Conservation (phyloP, 2,113 vertebrate species). For the Nothoprocta pentlandii region DNA sequence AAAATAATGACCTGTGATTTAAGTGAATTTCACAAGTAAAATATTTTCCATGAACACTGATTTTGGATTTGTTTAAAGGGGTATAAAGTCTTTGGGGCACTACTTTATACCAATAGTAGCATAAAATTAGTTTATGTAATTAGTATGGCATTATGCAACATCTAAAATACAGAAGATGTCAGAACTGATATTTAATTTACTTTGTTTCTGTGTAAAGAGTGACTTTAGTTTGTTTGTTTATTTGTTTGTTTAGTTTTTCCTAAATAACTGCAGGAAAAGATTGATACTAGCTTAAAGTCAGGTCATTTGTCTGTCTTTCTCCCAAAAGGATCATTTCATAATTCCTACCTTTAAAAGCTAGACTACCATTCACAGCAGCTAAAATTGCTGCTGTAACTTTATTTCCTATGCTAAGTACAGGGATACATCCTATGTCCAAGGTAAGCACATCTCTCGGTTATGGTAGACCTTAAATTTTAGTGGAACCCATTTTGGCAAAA, state of each 20-base stretch:
- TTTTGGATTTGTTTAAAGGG: background rate
- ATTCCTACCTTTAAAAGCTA: background rate
- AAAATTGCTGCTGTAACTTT: background rate
- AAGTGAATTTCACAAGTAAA: background rate
- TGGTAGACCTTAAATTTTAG: background rate
- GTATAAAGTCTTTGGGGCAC: background rate
- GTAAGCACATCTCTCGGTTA: background rate
- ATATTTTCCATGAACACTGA: background rate
- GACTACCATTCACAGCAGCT: background rate
- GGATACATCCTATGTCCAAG: background rate
- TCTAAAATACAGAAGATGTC: background rate
- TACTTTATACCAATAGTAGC: accelerated
- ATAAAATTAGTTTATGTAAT: background rate
- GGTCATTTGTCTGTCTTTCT: background rate
- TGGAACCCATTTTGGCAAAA: background rate
- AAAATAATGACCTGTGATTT: background rate
- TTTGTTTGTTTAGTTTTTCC: background rate
- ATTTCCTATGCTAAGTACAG: background rate
- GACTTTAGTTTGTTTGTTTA: too few species aligned
- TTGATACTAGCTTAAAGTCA: accelerated
- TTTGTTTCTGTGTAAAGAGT: background rate
- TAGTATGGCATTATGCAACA: background rate
- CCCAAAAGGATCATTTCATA: background rate
- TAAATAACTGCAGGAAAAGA: background rate
- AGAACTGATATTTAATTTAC: background rate